These are phyloP conservation scores for Frieseomelitta varia DNA, from an alignment of 1,140 invertebrate genomes.

Conservation along the genomic window DNA sequence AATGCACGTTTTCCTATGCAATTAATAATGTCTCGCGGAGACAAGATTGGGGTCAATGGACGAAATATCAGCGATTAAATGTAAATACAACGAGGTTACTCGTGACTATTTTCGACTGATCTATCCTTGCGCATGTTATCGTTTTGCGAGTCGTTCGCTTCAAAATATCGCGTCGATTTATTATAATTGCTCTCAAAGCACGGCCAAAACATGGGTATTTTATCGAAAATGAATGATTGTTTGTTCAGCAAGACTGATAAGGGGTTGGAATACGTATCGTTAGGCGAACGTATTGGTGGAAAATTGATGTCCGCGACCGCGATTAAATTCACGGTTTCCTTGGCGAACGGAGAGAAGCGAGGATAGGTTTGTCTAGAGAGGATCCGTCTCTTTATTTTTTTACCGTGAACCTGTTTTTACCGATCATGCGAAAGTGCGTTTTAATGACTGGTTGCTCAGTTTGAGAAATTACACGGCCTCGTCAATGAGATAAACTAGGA, in stretches of 20 bases:
- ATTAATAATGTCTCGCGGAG: neutral
- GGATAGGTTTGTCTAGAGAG: neutral
- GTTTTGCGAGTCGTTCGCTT: neutral
- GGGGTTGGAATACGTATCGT: no score
- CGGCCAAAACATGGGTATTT: neutral
- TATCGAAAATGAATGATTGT: constrained; percentile 4
- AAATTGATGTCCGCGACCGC: neutral
- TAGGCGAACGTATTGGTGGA: neutral
- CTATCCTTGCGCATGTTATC: neutral
- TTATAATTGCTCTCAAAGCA: neutral
- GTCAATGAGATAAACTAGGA: neutral
- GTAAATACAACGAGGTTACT: neutral
- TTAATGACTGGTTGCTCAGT: neutral
- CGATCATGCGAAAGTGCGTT: neutral
- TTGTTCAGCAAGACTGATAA: neutral
- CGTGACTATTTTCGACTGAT: neutral
- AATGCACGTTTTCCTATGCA: neutral
- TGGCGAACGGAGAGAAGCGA: neutral
- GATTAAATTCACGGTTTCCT: neutral
- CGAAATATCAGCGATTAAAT: constrained; percentile 33
- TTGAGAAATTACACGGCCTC: neutral
- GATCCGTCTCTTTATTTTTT: neutral
- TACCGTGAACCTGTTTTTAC: neutral
- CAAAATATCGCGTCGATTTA: neutral
- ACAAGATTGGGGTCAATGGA: neutral